Evolutionary conservation across 2,113 vertebrate genomes (phyloP).

Genomic region (Panurus biarmicus): DNA sequence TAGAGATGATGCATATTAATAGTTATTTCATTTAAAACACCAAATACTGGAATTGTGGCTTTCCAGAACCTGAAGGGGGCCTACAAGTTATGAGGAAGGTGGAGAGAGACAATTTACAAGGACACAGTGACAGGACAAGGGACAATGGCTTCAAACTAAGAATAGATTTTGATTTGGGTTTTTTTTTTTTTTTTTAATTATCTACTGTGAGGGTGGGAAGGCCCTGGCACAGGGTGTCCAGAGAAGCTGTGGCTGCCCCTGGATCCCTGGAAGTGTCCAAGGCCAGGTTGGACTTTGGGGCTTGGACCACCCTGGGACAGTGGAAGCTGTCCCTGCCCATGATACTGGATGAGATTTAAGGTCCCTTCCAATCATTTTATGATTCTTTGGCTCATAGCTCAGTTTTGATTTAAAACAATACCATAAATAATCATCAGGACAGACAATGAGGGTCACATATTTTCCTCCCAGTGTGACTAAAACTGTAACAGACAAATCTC

Average conservation of each 20-base stretch:
- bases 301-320: neutral
- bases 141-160: neutral
- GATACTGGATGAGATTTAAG: neutral
- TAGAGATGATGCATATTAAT: constrained; percentile 7
- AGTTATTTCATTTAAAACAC: neutral
- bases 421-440: neutral
- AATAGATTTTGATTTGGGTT: rapidly evolving
- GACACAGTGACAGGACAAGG: neutral
- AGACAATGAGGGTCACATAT: rapidly evolving
- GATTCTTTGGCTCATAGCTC: neutral
- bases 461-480: neutral
- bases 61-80: neutral
- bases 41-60: neutral
- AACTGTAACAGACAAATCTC: neutral
- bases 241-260: neutral
- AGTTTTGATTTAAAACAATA: neutral
- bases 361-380: neutral
- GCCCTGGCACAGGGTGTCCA: neutral
- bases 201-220: rapidly evolving
- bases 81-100: neutral
- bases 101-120: neutral
- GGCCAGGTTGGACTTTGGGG: rapidly evolving
- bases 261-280: neutral
- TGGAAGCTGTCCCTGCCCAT: neutral
- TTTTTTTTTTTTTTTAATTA: no score